phyloP scores from a whole-genome alignment of 2,797 vertebrate genomes.

The Nannoperca australis region DNA sequence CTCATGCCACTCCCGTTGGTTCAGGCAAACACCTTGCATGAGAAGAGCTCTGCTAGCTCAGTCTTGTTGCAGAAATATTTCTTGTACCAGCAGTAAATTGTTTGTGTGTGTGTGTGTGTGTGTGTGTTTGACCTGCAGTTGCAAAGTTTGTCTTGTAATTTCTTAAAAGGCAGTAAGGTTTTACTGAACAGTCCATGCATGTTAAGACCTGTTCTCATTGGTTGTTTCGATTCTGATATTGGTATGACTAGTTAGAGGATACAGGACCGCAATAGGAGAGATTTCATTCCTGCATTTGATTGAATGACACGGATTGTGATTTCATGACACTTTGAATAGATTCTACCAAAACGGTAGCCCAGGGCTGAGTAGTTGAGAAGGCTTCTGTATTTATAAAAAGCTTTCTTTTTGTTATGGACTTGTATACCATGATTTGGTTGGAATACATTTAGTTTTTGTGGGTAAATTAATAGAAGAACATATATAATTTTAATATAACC shows the following conservation, averaged over 20 bases:
- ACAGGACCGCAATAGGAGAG: neutral
- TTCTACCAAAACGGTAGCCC: neutral
- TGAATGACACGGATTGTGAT: neutral
- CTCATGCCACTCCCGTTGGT: neutral
- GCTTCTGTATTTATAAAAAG: neutral
- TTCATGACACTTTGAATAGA: neutral
- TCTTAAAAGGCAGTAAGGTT: neutral
- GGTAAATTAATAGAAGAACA: neutral
- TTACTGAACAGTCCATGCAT: neutral
- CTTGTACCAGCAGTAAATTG: neutral
- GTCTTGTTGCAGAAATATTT: conserved; percentile 57
- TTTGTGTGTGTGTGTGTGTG: neutral
- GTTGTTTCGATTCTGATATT: neutral
- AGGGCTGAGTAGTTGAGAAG: neutral
- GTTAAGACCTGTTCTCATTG: neutral
- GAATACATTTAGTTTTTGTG: neutral
- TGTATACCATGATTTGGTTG: neutral
- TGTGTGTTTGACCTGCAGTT: neutral
- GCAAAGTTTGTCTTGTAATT: neutral
- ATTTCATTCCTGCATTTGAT: neutral
- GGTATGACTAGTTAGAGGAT: neutral
- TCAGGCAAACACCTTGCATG: neutral
- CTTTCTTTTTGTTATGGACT: neutral
- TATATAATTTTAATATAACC: neutral
- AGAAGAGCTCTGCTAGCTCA: conserved; percentile 37